Conservation (phyloP, 2,888 invertebrate species). For the Orthonevra nobilis region DNA sequence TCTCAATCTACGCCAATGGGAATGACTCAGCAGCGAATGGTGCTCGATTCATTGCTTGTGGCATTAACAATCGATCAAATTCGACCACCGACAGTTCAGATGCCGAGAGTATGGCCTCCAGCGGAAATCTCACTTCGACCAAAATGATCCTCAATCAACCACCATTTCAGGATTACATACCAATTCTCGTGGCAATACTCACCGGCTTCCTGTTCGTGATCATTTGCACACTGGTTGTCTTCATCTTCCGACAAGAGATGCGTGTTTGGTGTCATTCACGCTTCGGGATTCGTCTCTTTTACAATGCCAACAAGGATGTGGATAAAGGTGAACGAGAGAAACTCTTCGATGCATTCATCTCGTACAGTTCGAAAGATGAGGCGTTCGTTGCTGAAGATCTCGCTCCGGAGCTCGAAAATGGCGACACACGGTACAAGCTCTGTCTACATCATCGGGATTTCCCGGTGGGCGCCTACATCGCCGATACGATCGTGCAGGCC, state of each 20-base stretch:
- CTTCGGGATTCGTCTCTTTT: conserved; percentile 90
- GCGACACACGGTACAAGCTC: conserved; percentile 89
- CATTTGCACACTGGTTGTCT: conserved; percentile 87
- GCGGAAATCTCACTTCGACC: conserved; percentile 86
- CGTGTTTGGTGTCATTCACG: conserved; percentile 93
- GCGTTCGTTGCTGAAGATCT: conserved; percentile 93
- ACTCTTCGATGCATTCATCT: conserved; percentile 96
- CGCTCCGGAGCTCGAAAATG: conserved; percentile 91
- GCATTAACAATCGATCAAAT: conserved; percentile 59
- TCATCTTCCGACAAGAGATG: conserved; percentile 90
- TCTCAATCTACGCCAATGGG: conserved; percentile 74
- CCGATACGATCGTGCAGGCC: conserved; percentile 95
- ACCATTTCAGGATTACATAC: conserved; percentile 89
- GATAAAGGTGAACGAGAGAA: conserved; percentile 92
- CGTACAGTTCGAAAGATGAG: conserved; percentile 96
- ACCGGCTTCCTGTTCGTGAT: conserved; percentile 88
- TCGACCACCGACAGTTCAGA: conserved; percentile 47
- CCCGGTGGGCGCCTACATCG: conserved; percentile 92
- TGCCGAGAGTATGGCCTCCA: conserved; percentile 73
- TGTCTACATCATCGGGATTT: conserved; percentile 96
- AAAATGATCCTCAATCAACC: conserved; percentile 79
- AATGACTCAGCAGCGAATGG: conserved; percentile 68
- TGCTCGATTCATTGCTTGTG: conserved; percentile 72
- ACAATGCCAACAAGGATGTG: conserved; percentile 85
- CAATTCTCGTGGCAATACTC: conserved; percentile 88